Base-by-base conservation (phyloP, 2,888 invertebrate species). In the Caenorhabditis sp. region DNA sequence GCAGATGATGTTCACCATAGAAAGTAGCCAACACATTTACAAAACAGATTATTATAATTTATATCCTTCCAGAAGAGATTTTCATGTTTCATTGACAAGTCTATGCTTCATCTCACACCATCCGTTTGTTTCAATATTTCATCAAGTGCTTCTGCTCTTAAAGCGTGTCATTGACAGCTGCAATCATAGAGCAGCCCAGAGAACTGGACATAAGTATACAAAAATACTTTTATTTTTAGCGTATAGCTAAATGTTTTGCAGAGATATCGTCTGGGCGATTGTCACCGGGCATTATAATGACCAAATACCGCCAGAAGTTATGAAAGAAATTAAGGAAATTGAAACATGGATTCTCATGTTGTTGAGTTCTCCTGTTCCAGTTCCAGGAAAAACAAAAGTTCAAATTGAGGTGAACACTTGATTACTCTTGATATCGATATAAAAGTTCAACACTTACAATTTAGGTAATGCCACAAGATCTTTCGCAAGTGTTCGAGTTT, bases 301-400 rank as follows among this genome's bases (percentile, higher is more conserved):
- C 0, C 63, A 80, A 17, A 84, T 89, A 20, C 94, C 95, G 1
- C 94, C 94, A 0, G 94, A 95, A 79, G 94, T 98, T 15, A 92
- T 96, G 85, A 96, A 96, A 90, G 97, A 98, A 90, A 95, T 99
- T 41, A 93, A 94, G 84, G 97, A 98, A 91, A 95, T 99, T 81
- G 99, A 99, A 91, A 98, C 96, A 7, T 99, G 99, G 98, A 97
- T 99, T 85, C 91, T 99, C 74, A 93, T 96, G 75, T 92, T 99
- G 41, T 92, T 99, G 46, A 97, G 96, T 82, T 95, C 98, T 66
- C 99, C 99, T 2, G 98, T 99, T 58, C 97, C 98, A 5, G 95
- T 99, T 72, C 99, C 99, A 35, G 95, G 95, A 66, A 96, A 95
- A 91, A 99, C 99, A 11, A 93, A 94, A 89, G 92, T 93, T 37